A percentile compares a stretch with the other conserved stretches of the same genome.
Conservation (phyloP, 2,888 invertebrate genomes). For the Uloborus plumipes region DNA sequence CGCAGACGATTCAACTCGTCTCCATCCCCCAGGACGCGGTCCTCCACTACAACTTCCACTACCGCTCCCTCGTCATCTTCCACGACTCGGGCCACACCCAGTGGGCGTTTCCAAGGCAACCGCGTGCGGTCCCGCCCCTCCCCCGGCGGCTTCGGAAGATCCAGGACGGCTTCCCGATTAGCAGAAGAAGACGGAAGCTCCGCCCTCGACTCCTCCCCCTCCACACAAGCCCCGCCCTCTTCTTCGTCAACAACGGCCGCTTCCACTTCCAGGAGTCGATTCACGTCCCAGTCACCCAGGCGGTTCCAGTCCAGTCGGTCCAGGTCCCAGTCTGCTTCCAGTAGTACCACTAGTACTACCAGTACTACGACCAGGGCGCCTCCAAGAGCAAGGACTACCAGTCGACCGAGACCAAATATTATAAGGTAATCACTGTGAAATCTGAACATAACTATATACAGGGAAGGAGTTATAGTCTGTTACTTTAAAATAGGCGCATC, state of each 20-base stretch:
- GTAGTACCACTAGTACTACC: neutral
- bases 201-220: neutral
- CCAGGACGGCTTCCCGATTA: constrained; percentile 1
- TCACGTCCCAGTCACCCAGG: constrained; percentile 7
- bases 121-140: constrained; percentile 34
- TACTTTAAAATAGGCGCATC: too few relatives aligned
- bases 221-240: constrained; percentile 11
- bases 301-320: constrained; percentile 45
- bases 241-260: constrained; percentile 27
- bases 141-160: constrained; percentile 6
- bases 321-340: constrained; percentile 8
- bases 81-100: constrained; percentile 33
- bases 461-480: too few relatives aligned
- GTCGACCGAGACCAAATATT: constrained; percentile 34
- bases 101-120: constrained; percentile 35
- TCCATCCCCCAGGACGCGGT: constrained; percentile 9
- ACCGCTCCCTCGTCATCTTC: constrained; percentile 13
- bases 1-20: constrained; percentile 19
- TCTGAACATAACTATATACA: too few relatives aligned
- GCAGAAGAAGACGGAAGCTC: constrained; percentile 14
- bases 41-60: neutral
- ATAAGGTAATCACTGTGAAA: too few relatives aligned
- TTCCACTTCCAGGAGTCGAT: constrained; percentile 17
- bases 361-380: constrained; percentile 12
- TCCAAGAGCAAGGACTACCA: constrained; percentile 12